Base-by-base conservation (phyloP, 1,140 invertebrate genomes). In the Hycleus cichorii region DNA sequence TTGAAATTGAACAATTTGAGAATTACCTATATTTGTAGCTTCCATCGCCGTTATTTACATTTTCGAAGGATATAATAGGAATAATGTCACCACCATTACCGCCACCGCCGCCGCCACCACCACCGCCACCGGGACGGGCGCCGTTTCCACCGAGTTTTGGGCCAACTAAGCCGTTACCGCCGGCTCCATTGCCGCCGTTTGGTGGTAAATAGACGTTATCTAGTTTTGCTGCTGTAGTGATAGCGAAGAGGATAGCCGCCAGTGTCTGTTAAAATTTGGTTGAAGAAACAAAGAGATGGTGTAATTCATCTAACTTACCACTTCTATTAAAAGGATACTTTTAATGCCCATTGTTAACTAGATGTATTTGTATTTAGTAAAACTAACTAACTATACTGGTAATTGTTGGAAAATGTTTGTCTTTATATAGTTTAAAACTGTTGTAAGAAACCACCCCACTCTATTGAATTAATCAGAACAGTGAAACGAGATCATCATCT, bases 201-300 rank as follows among this genome's bases (percentile, higher is more conserved):
- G 83, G 83, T 4, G 83, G 83, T 18, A 85, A 73, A 67, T 85
- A 85, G 6, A 77, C 80, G 63, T 79, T 82, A 55, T 84, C 82
- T 57, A 85, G 70, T 55, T 81, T 77, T 42, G 67, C 66, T 27
- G 67, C 58, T 11, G 64, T 69, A 45, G 64, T 64, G n/a, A 58
- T 58, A 4, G 59, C 59, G 32, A 4, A 32, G 7, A 32, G 32
- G 7, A 32, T 7, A 4, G 32, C 32, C 32, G 7, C 32, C 4
- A 32, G 7, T 5, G 7, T 5, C 32, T 32, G 32, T 7, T 4
- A 32, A 32, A 32, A 32, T 5, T 32, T 32, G 32, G 32, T 32
- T 32, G 4, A 7, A 32, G 32, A 32, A 32, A 32, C 4, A 32
- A 5, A 4, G 32, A 32, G 7, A 32, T 18, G 18, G 18, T 18